phyloP scores from a whole-genome alignment of 2,113 vertebrate species.

The Tetraodon nigroviridis region DNA sequence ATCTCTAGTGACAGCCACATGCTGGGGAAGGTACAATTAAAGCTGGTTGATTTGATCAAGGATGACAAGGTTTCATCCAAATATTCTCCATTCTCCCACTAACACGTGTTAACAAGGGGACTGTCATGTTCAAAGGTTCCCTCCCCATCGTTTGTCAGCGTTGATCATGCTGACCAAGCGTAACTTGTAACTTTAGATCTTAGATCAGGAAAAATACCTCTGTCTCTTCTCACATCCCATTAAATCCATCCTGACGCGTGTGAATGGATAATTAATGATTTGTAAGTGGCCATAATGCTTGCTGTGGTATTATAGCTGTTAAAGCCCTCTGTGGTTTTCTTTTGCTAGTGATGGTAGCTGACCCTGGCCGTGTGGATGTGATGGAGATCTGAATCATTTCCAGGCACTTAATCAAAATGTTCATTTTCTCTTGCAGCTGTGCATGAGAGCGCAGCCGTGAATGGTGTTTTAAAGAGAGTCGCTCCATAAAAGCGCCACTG shows the following conservation, averaged over 20 bases:
- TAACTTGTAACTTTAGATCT: no score
- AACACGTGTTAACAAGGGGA: slow-evolving; percentile 11
- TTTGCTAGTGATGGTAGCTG: slow-evolving; percentile 8
- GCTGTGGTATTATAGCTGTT: slow-evolving; percentile 22
- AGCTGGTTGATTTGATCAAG: slow-evolving; percentile 24
- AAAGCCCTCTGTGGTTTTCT: slow-evolving; percentile 12
- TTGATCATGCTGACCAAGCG: no score
- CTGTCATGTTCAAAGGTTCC: neutral
- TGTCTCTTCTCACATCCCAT: slow-evolving; percentile 2
- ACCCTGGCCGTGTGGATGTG: slow-evolving; percentile 29
- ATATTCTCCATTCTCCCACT: neutral
- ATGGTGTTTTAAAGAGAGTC: slow-evolving; percentile 27
- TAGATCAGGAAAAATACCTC: no score
- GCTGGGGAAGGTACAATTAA: slow-evolving; percentile 16
- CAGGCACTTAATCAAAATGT: slow-evolving; percentile 56
- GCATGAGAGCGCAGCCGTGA: slow-evolving; percentile 11
- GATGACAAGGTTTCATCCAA: slow-evolving; percentile 28
- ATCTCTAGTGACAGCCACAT: slow-evolving; percentile 16
- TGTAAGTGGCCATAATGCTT: slow-evolving; percentile 27
- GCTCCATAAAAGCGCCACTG: no score
- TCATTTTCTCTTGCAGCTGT: slow-evolving; percentile 28
- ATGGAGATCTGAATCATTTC: slow-evolving; percentile 35
- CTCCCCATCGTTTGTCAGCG: no score
- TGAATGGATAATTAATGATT: slow-evolving; percentile 26
- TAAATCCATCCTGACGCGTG: slow-evolving; percentile 13